Conservation (phyloP, 1,140 invertebrate genomes). For the Brachionus sp. region DNA sequence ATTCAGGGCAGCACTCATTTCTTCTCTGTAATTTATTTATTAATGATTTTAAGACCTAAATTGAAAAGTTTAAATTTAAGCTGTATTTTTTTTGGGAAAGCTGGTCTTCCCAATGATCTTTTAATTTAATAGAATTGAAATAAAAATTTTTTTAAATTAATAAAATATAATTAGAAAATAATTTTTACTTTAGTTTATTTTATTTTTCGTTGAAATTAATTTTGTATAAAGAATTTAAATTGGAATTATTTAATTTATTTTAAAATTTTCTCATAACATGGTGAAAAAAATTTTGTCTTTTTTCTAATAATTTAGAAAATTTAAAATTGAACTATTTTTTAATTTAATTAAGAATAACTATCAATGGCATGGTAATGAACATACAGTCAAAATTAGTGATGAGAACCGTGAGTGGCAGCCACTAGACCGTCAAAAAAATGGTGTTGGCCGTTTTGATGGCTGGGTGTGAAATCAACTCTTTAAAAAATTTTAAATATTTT, state of each 20-base stretch:
- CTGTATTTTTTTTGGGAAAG: background rate
- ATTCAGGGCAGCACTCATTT: constrained; percentile 29
- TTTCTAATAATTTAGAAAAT: background rate
- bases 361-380: too few species aligned
- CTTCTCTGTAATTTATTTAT: background rate
- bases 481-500: too few species aligned
- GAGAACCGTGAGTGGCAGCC: too few species aligned
- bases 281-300: background rate
- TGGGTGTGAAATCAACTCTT: too few species aligned
- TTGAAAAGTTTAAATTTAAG: background rate
- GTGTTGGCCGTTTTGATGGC: too few species aligned
- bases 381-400: too few species aligned
- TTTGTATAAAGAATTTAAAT: background rate
- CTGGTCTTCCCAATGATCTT: background rate
- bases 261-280: background rate
- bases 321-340: too few species aligned
- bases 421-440: too few species aligned
- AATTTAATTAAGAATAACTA: too few species aligned
- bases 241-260: background rate
- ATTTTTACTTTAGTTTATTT: background rate
- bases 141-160: background rate
- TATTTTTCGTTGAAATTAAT: background rate
- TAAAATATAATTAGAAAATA: background rate
- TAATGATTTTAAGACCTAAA: background rate
- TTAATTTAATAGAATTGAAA: background rate